Conservation (phyloP, 2,888 invertebrate species). For the Sphinx pinastri region DNA sequence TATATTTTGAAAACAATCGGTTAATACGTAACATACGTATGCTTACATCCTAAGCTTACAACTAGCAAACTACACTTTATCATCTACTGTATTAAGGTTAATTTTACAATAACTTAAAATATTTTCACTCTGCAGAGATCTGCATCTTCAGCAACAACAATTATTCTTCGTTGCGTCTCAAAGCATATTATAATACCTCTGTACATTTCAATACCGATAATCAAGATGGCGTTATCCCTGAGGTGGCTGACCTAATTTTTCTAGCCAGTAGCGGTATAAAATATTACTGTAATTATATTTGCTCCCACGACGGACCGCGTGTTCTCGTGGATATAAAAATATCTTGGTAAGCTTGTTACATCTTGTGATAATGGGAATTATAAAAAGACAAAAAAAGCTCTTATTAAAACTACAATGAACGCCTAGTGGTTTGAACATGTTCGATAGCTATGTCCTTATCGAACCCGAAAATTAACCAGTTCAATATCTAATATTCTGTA, state of each 20-base stretch:
- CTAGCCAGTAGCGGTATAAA: conserved; percentile 32
- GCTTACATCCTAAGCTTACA: no score
- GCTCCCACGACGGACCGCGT: conserved; percentile 34
- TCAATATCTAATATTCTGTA: no score
- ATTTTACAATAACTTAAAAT: no score
- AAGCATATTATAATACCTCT: conserved; percentile 14
- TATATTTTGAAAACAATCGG: no score
- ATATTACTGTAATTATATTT: conserved; percentile 35
- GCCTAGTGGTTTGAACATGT: no score
- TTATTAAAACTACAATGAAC: no score
- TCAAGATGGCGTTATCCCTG: conserved; percentile 32
- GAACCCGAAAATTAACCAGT: no score
- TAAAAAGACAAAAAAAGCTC: no score
- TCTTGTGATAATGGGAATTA: background rate
- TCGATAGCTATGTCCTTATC: no score
- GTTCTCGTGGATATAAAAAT: background rate
- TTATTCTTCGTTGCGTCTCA: background rate
- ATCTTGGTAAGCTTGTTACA: conserved; percentile 1
- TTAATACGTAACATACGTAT: no score
- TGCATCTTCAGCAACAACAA: background rate
- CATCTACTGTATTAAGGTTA: no score
- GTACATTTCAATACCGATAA: conserved; percentile 21
- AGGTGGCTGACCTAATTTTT: conserved; percentile 41
- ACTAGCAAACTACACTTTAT: no score
- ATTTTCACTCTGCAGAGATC: background rate